A percentile compares a stretch with the other conserved stretches of the same genome.
These are phyloP conservation scores for Platycheirus albimanus DNA, from an alignment of 2,888 invertebrate species.

Conservation along the genomic window DNA sequence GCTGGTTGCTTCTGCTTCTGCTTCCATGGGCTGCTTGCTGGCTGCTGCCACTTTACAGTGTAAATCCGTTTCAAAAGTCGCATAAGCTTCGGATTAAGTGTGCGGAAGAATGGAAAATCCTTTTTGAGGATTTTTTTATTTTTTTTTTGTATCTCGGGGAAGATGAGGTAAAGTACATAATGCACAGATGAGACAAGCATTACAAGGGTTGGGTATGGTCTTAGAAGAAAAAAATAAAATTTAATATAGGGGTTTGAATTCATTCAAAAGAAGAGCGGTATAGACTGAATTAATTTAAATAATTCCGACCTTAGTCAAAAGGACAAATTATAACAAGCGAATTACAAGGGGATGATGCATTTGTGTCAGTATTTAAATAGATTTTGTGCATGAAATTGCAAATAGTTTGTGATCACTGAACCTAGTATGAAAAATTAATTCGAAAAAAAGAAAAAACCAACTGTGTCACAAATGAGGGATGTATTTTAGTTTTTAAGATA, in stretches of 20 bases:
- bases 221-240: conserved; percentile 1
- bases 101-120: conserved; percentile 72
- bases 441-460: no score
- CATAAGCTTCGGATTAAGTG: conserved; percentile 73
- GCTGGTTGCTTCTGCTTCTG: conserved; percentile 20
- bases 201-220: not conserved
- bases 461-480: no score
- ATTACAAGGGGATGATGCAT: not conserved
- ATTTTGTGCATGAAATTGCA: not conserved
- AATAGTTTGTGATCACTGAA: no score
- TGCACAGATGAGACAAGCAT: conserved; percentile 42
- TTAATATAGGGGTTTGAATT: conserved; percentile 20
- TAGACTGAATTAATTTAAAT: conserved; percentile 62
- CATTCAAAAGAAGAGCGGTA: conserved; percentile 8
- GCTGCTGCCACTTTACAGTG: conserved; percentile 69
- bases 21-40: conserved; percentile 39
- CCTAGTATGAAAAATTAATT: no score
- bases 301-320: conserved; percentile 2
- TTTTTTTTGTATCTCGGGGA: conserved; percentile 3
- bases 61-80: conserved; percentile 73
- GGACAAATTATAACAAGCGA: conserved; percentile 34
- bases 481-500: no score
- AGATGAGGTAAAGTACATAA: conserved; percentile 25
- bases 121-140: conserved; percentile 50
- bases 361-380: conserved; percentile 19